Base-by-base conservation (phyloP, 2,113 vertebrate species). In the Pogonocichla stellata region DNA sequence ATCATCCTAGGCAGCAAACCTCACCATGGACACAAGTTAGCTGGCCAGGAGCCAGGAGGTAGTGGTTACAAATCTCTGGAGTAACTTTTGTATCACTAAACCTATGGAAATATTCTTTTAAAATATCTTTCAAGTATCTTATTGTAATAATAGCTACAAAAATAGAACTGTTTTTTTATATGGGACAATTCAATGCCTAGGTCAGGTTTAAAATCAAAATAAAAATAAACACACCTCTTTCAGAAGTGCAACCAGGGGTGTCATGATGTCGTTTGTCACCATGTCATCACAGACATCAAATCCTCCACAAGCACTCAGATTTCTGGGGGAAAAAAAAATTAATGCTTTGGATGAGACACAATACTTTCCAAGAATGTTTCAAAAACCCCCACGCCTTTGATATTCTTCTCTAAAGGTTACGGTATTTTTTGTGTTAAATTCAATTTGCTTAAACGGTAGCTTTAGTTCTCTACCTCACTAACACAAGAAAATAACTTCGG, bases 271-370 rank as follows among this genome's bases (percentile, higher is more conserved):
- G 31, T 98, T 98, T 47, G 98, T 98, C 93, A 99, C 99, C 99
- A 99, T 99, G 97, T 99, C 98, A 90, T 99, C 99, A 88, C 99
- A 99, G 43, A 99, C 98, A 91, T 99, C 99, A 92, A 99, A 98
- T 66, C 99, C 99, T 53, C 99, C 99, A 71, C 99, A 99, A 64
- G 98, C 99, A 93, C 99, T 99, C 84, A 99, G 98, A 92, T 99
- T 99, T 97, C 99, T 99, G 96, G 26, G 28, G 6, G 14, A n/a
- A 82, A 22, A 5, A 62, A 28, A 16, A 45, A 9, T 2, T 14
- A 34, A 47, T 48, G 12, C 7, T 73, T 85, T 70, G 43, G 33
- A 80, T 80, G 45, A 95, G 23, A 83, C 4, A 19, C 14, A 73
- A 53, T 14, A 64, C 8, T 51, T 69, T 33, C 38, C 19, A 54